Percentiles rank a stretch among this genome's conserved stretches.
Conservation (phyloP, 2,113 vertebrate species). For the Hucho hucho region DNA sequence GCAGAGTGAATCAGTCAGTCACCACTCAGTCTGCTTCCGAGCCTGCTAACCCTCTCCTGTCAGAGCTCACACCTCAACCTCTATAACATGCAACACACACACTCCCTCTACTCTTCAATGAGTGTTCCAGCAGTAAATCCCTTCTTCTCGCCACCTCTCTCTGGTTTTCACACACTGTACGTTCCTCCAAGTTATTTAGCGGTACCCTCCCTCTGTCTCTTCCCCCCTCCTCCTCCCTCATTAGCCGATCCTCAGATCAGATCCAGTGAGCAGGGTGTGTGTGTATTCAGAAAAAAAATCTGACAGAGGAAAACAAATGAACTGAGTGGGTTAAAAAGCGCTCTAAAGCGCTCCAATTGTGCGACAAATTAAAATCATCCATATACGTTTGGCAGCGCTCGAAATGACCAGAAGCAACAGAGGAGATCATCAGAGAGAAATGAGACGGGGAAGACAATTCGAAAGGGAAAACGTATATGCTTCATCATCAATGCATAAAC, state of each 20-base stretch:
- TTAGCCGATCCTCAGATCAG: neutral
- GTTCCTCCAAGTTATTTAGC: neutral
- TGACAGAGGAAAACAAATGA: neutral
- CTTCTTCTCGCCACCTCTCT: neutral
- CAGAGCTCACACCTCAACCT: slow-evolving; percentile 18
- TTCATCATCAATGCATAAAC: neutral
- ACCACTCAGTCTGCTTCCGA: neutral
- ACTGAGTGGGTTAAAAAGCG: neutral
- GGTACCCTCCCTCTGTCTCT: neutral
- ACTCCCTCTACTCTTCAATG: neutral
- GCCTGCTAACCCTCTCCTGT: slow-evolving; percentile 12
- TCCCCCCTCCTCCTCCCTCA: neutral
- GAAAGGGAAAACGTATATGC: neutral
- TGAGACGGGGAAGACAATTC: neutral
- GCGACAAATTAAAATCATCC: neutral
- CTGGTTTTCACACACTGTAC: neutral
- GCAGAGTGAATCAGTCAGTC: neutral
- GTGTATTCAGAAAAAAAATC: neutral
- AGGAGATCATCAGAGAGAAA: neutral
- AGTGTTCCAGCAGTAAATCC: neutral
- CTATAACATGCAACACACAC: neutral
- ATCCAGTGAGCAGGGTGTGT: neutral
- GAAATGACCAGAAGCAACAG: neutral
- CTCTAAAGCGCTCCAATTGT: neutral
- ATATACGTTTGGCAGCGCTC: neutral